Base-by-base conservation (phyloP, 1,140 invertebrate species). In the Achroia grisella region DNA sequence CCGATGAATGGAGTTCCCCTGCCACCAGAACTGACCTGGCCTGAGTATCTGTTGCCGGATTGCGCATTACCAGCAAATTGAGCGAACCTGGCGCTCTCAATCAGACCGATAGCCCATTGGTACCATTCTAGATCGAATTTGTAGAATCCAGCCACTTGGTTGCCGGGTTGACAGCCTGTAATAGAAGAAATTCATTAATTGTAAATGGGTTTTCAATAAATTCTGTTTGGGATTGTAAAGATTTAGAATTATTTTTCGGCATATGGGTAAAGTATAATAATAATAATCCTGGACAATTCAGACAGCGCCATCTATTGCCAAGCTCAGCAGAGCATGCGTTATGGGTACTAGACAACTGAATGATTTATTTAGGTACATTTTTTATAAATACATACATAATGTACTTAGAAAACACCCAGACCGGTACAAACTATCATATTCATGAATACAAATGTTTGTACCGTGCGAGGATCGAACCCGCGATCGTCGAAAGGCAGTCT, bases 71-170 rank as follows among this genome's bases (percentile, higher is more conserved):
- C 17, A 11, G 48, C 60, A 44, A 49, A 79, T 41, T 77, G 60
- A 0, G 70, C 56, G 61, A 75, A 85, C 1, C 73, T 49, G 0
- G 68, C 69, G 41, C 74, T 82, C 39, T 83, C 76, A 27, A 71
- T 66, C 4, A 83, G 47, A 5, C 78, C 81, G 39, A 86, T 75
- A 2, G 77, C 71, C 71, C 78, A 86, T 61, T 84, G 64, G 66
- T 87, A 87, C 86, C 86, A 87, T 56, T 80, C 74, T 0, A 81
- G 34, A 51, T 87, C 84, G 66, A 87, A 86, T 48, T 79, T 85
- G 67, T 80, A 87, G 75, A 87, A 86, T 0, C 63, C 73, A 1
- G 80, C 84, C 10, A 87, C 48, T 42, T 87, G 86, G 53, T 87
- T 85, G 2, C 76, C 72, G 9, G 66, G 55, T 43, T 73, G 71